A percentile compares a stretch with the other conserved stretches of the same genome.
Conservation (phyloP, 2,888 invertebrate species). For the Xiphydria camelus region DNA sequence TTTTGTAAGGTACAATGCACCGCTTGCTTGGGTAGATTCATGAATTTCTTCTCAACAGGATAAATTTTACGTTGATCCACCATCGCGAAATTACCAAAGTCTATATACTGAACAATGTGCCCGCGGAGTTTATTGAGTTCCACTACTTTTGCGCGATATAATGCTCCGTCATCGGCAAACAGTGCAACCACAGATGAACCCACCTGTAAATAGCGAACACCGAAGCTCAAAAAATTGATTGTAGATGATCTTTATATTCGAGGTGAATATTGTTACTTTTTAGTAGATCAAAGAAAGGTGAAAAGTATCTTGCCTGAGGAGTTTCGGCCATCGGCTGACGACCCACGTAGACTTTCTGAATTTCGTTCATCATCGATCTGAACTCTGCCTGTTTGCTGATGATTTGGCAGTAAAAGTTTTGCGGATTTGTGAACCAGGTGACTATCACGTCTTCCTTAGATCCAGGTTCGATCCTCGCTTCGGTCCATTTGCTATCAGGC, state of each 20-base stretch:
- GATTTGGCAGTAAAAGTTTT: conserved; percentile 71
- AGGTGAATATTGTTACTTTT: neutral
- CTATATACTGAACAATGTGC: conserved; percentile 73
- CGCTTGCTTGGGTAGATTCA: conserved; percentile 71
- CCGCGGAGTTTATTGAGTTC: conserved; percentile 63
- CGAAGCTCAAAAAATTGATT: neutral
- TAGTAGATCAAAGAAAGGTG: conserved; percentile 1
- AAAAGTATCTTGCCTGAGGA: conserved; percentile 35
- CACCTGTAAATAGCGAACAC: too few species aligned
- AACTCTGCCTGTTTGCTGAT: conserved; percentile 62
- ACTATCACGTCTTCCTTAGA: conserved; percentile 65
- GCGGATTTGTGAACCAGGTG: conserved; percentile 77
- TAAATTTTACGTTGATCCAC: conserved; percentile 70
- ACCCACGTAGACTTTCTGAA: conserved; percentile 69
- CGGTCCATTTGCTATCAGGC: conserved; percentile 59
- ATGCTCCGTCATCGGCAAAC: conserved; percentile 71
- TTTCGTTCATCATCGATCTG: conserved; percentile 70
- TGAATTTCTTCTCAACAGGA: conserved; percentile 69
- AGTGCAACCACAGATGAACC: conserved; percentile 71
- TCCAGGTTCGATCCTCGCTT: conserved; percentile 60
- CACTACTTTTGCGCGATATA: conserved; percentile 71
- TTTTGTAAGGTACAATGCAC: conserved; percentile 69
- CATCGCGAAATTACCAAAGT: conserved; percentile 74
- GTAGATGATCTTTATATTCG: neutral
- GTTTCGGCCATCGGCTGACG: conserved; percentile 36